phyloP scores from a whole-genome alignment of 2,888 invertebrate species.

The Dasypogon diadema region DNA sequence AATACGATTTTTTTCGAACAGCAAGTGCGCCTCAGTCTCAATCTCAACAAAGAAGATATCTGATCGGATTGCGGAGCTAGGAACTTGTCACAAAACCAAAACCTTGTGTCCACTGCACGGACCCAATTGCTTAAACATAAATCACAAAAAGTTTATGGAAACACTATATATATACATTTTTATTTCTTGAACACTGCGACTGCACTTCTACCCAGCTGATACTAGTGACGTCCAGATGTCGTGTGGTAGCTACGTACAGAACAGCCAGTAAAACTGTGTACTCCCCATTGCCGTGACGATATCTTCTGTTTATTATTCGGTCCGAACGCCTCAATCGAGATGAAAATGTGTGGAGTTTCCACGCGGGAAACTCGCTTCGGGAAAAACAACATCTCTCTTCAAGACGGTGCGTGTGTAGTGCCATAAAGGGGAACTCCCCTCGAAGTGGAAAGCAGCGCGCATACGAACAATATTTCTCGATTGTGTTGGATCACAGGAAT shows the following conservation, averaged over 20 bases:
- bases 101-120: not conserved
- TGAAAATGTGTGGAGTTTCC: constrained; percentile 21
- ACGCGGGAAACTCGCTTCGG: constrained; percentile 32
- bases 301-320: constrained; percentile 28
- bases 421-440: constrained; percentile 7
- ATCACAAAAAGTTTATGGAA: constrained; percentile 13
- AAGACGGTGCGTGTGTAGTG: too few relatives aligned
- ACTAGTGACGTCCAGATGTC: constrained; percentile 47
- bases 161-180: too few relatives aligned
- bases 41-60: too few relatives aligned
- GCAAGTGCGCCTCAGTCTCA: too few relatives aligned
- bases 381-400: too few relatives aligned
- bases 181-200: constrained; percentile 9
- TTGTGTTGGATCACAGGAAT: too few relatives aligned
- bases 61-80: too few relatives aligned
- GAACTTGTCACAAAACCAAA: not conserved
- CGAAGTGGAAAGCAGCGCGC: too few relatives aligned
- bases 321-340: not conserved
- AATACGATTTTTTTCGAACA: too few relatives aligned
- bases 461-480: too few relatives aligned
- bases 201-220: constrained; percentile 17
- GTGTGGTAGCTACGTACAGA: constrained; percentile 15
- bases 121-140: not conserved
- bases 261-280: too few relatives aligned
- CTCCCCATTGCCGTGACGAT: constrained; percentile 14